These are phyloP conservation scores for Sebastes cheni DNA, from an alignment of 2,797 vertebrate species.

Conservation along the genomic window DNA sequence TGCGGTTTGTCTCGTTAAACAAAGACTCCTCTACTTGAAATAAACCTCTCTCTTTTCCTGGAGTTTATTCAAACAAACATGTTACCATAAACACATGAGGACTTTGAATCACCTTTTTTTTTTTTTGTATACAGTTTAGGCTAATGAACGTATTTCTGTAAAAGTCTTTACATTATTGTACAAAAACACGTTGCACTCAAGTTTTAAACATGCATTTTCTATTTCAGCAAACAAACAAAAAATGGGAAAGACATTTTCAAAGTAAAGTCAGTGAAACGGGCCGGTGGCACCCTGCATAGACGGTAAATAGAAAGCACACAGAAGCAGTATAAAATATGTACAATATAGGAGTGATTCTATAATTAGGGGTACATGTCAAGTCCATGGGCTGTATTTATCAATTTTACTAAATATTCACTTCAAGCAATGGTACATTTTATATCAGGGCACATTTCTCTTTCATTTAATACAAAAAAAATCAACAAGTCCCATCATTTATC, in stretches of 20 bases:
- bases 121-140: conserved; percentile 73
- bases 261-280: conserved; percentile 43
- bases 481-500: too few relatives aligned
- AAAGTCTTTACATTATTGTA: conserved; percentile 79
- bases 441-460: too few relatives aligned
- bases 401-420: too few relatives aligned
- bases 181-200: conserved; percentile 79
- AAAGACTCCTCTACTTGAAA: conserved; percentile 52
- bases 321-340: conserved; percentile 75
- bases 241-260: conserved; percentile 29
- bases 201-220: conserved; percentile 76
- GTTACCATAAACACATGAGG: conserved; percentile 80
- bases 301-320: conserved; percentile 68
- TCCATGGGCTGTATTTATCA: too few relatives aligned
- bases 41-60: conserved; percentile 74
- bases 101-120: conserved; percentile 71
- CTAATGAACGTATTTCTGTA: conserved; percentile 70
- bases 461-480: too few relatives aligned
- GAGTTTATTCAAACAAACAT: conserved; percentile 85
- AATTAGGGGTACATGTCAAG: too few relatives aligned
- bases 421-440: too few relatives aligned
- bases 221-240: conserved; percentile 68
- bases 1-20: conserved; percentile 7
- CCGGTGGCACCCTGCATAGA: conserved; percentile 54
- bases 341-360: conserved; percentile 24